A percentile compares a stretch with the other conserved stretches of the same genome.
phyloP scores from a whole-genome alignment of 2,888 invertebrate species.

The Melinopterus prodromus region DNA sequence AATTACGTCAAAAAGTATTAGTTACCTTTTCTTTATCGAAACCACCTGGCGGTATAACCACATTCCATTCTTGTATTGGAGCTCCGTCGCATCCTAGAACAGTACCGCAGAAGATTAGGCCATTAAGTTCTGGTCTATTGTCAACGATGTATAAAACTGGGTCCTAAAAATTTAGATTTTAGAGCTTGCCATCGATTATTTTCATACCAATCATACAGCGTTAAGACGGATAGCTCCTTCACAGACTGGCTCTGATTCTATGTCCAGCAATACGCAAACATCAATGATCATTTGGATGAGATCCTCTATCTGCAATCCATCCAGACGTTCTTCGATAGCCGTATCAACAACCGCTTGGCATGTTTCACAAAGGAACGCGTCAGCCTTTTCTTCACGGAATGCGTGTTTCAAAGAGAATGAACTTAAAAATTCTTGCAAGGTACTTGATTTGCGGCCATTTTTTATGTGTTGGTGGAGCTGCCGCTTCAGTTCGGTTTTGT shows the following conservation, averaged over 20 bases:
- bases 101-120: slow-evolving; percentile 65
- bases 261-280: slow-evolving; percentile 66
- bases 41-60: slow-evolving; percentile 46
- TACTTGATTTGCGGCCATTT: slow-evolving; percentile 31
- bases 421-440: slow-evolving; percentile 41
- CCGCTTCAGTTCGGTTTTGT: background rate
- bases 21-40: slow-evolving; percentile 60
- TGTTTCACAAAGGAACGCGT: slow-evolving; percentile 43
- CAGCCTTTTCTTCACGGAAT: slow-evolving; percentile 39
- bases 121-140: slow-evolving; percentile 62
- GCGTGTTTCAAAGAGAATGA: slow-evolving; percentile 42
- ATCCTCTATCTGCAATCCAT: background rate
- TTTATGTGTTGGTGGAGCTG: background rate
- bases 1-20: background rate
- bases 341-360: slow-evolving; percentile 29
- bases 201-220: slow-evolving; percentile 61
- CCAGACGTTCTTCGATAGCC: slow-evolving; percentile 16
- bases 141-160: slow-evolving; percentile 67
- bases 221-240: slow-evolving; percentile 68
- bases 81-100: slow-evolving; percentile 54
- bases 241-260: slow-evolving; percentile 70
- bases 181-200: background rate
- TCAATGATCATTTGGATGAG: slow-evolving; percentile 53
- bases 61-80: slow-evolving; percentile 44
- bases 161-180: slow-evolving; percentile 60